phyloP scores from a whole-genome alignment of 1,140 invertebrate genomes.

The Vanessa atalanta region DNA sequence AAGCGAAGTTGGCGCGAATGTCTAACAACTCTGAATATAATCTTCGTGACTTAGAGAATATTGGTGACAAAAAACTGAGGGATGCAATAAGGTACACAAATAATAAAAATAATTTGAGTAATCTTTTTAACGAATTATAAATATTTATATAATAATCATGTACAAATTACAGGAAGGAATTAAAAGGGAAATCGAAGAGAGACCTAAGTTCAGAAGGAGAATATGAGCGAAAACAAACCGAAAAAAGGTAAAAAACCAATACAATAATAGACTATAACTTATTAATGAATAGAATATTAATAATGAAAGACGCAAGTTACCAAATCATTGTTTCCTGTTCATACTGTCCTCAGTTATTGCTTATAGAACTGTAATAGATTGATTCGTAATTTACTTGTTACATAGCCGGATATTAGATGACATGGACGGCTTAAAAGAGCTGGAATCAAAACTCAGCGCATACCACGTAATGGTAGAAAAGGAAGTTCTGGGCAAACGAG shows the following conservation, averaged over 20 bases:
- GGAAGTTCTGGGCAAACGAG: conserved; percentile 81
- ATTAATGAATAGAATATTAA: no score
- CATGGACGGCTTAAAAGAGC: conserved; percentile 87
- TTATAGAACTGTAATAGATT: no score
- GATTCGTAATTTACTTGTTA: conserved; percentile 3
- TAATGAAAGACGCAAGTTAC: neutral
- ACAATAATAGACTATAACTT: no score
- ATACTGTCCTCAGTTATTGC: no score
- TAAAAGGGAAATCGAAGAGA: conserved; percentile 80
- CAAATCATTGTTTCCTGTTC: neutral
- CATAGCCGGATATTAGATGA: conserved; percentile 79
- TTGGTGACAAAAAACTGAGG: conserved; percentile 83
- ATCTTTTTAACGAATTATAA: neutral
- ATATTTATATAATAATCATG: neutral
- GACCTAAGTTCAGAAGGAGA: conserved; percentile 81
- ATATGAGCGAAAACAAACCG: conserved; percentile 82
- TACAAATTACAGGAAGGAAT: conserved; percentile 71
- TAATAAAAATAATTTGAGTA: neutral
- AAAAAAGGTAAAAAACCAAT: conserved; percentile 75
- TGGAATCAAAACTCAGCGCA: conserved; percentile 88
- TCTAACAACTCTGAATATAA: conserved; percentile 64
- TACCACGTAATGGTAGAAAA: conserved; percentile 90
- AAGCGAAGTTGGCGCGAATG: conserved; percentile 69
- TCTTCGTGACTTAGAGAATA: conserved; percentile 83
- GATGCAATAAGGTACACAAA: conserved; percentile 83